A percentile compares a stretch with the other conserved stretches of the same genome.
Evolutionary conservation across 2,888 invertebrate genomes (phyloP).

Genomic region (Chirona hameri): DNA sequence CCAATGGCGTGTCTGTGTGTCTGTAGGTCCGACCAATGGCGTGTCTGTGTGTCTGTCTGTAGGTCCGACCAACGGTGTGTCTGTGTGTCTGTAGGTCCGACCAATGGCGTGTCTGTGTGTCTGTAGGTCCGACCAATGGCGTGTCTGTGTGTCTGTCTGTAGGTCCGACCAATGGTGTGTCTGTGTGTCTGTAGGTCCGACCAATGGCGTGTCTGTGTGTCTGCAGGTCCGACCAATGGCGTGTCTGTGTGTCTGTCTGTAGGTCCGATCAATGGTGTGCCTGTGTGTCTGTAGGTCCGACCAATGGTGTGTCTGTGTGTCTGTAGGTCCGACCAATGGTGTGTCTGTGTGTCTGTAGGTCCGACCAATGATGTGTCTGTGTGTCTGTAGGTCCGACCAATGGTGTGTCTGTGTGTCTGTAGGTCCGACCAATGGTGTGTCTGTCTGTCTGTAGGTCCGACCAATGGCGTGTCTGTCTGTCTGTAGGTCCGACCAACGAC

Average conservation of each 20-base stretch:
- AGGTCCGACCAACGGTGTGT: conserved; percentile 27
- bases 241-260: not conserved
- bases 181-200: not conserved
- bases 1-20: not conserved
- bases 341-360: not conserved
- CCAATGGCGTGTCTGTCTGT: too few species aligned
- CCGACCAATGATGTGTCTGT: conserved; percentile 1
- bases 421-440: conserved; percentile 25
- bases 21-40: not conserved
- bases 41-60: not conserved
- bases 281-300: not conserved
- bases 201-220: not conserved
- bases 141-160: not conserved
- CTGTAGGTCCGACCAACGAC: conserved; percentile 1
- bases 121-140: not conserved
- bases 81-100: not conserved
- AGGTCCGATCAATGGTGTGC: conserved; percentile 24
- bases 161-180: conserved; percentile 25
- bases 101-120: not conserved
- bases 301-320: not conserved
- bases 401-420: not conserved
- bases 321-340: conserved; percentile 10
- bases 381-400: not conserved
- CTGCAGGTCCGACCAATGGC: not conserved
- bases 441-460: too few species aligned